Evolutionary conservation across 2,113 vertebrate species (phyloP).

Genomic region (Xyliphius kryptos): DNA sequence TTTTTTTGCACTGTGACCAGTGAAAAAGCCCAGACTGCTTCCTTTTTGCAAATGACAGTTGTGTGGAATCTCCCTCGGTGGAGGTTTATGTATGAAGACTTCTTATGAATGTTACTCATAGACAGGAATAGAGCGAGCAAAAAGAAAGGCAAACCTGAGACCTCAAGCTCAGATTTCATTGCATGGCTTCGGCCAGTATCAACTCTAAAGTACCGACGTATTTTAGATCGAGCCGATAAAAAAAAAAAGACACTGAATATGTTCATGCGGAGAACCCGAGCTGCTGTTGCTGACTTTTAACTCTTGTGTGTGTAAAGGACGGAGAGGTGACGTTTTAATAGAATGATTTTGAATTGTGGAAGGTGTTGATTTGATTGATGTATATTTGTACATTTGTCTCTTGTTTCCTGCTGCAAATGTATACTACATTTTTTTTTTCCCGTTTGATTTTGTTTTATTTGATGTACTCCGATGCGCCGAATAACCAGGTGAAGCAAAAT

Average conservation of each 20-base stretch:
- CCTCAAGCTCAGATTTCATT: constrained; percentile 78
- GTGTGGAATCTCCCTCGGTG: constrained; percentile 81
- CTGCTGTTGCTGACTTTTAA: constrained; percentile 63
- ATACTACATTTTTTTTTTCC: constrained; percentile 39
- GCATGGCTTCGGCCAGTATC: constrained; percentile 76
- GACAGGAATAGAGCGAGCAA: constrained; percentile 74
- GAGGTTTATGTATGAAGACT: constrained; percentile 86
- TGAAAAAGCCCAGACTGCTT: constrained; percentile 88
- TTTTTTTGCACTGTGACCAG: constrained; percentile 97
- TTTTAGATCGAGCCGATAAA: constrained; percentile 88
- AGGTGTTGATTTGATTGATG: constrained; percentile 56
- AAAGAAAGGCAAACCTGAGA: constrained; percentile 73
- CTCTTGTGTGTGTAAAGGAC: constrained; percentile 71
- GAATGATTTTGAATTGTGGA: constrained; percentile 52
- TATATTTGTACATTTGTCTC: constrained; percentile 50
- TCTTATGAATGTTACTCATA: constrained; percentile 61
- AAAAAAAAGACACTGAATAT: constrained; percentile 92
- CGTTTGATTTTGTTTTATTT: constrained; percentile 51
- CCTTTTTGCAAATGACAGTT: constrained; percentile 97
- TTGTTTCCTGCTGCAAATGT: constrained; percentile 57
- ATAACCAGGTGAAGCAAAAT: constrained; percentile 87
- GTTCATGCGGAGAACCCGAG: constrained; percentile 72
- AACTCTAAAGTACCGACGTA: constrained; percentile 79
- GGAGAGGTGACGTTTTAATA: constrained; percentile 68
- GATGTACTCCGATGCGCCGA: constrained; percentile 65